Evolutionary conservation across 2,888 invertebrate species (phyloP).

Genomic region (Formica aserva): DNA sequence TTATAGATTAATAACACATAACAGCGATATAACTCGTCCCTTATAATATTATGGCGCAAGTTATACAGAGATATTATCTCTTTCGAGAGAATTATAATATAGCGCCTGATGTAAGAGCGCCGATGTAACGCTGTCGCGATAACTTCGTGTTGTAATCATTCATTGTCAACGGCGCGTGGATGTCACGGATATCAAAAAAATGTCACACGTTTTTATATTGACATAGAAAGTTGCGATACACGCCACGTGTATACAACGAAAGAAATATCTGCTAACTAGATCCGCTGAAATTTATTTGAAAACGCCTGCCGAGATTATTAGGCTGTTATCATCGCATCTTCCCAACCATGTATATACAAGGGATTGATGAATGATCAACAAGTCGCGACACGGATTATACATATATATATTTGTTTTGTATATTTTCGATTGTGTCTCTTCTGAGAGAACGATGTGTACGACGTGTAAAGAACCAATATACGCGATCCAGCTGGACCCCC

Average conservation of each 20-base stretch:
- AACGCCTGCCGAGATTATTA: not conserved
- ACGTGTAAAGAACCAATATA: constrained; percentile 18
- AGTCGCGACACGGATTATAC: constrained; percentile 19
- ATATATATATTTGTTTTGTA: not conserved
- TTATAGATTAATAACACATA: constrained; percentile 27
- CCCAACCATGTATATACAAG: not conserved
- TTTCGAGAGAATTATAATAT: constrained; percentile 61
- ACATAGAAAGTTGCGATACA: not conserved
- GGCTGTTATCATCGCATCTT: not conserved
- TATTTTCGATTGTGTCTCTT: not conserved
- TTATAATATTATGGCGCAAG: constrained; percentile 54
- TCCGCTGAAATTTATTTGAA: not conserved
- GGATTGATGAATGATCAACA: not conserved
- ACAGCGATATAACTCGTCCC: not conserved
- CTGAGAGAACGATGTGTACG: not conserved
- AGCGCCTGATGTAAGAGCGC: constrained; percentile 21
- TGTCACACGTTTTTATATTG: constrained; percentile 21
- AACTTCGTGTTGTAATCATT: constrained; percentile 49
- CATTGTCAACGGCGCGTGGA: constrained; percentile 31
- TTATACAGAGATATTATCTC: constrained; percentile 64
- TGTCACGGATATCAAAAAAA: constrained; percentile 5
- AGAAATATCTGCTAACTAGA: not conserved
- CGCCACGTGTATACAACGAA: not conserved
- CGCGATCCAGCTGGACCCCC: constrained; percentile 13
- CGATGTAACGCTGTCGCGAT: constrained; percentile 29